Base-by-base conservation (phyloP, 92 coral and sea anemone genomes). In the Zoanthus sansibaricus region DNA sequence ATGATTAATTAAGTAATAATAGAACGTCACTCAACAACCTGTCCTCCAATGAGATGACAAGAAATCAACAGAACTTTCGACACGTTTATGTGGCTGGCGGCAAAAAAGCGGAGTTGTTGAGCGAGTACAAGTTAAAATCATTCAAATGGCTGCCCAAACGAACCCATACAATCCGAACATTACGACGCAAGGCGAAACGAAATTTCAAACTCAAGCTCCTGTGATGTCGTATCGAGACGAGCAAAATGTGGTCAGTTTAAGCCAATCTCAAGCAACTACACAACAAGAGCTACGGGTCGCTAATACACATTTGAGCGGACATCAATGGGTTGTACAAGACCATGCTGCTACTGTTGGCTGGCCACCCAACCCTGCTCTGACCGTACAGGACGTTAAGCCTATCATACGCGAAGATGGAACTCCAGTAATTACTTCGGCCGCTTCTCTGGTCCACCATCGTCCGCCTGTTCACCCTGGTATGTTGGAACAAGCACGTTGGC, bases 61-160 rank as follows among this genome's bases (percentile, higher is more conserved):
- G 71, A 93, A 86, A 87, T 86, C 91, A 91, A 92, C 97, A 97
- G 97, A 91, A 87, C 95, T 92, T 88, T 92, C 90, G 94, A 97
- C 99, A 97, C 99, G 99, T 97, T 96, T 93, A 90, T 90, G 92
- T 90, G 95, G 91, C 98, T 92, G 95, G 98, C 98, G 97, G 96
- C 94, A 94, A 94, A 94, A 94, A 89, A 91, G 92, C 92, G 83
- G 90, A 91, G 96, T 86, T 89, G 87, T 71, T 72, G 87, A 71
- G 75, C 83, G 80, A 86, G 95, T 87, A 78, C 93, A 90, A 84
- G 91, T 92, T 86, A 76, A 90, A 89, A 89, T 82, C 76, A 88
- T 87, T 89, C 90, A 90, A 91, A 95, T 95, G 98, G 99, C 98
- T 86, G 94, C 96, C 77, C 98, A 94, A 86, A 89, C 87, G 80